Evolutionary conservation across 2,888 invertebrate genomes (phyloP), one percentile per base, ranked within the genome.

Genomic region (Spilosoma lubricipeda): DNA sequence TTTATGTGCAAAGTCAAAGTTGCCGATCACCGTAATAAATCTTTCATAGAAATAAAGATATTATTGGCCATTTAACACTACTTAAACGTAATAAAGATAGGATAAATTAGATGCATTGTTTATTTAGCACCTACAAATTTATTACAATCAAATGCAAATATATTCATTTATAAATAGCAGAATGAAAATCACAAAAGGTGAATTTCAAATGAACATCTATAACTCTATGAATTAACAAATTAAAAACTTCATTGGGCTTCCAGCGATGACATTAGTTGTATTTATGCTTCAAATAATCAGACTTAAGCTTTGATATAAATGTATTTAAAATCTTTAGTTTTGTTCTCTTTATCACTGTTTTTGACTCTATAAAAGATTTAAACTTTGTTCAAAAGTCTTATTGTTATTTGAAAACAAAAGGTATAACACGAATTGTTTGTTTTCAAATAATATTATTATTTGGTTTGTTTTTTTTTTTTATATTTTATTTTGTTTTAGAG

Each of bases 121-220:
- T 63, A 52, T 65, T 71, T 27, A 23, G 30, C 18, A 20, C 18
- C n/a, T 39, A 18, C 67, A 70, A 78, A 81, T 80, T 83, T 82
- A 81, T 85, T 73, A 71, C 72, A 79, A 81, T 78, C 45, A 65
- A 74, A 84, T 84, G 82, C 73, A 71, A 84, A 84, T 84, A 27
- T 79, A 85, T 84, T 83, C 84, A 77, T 75, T 82, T 72, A 75
- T 76, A 77, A 82, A 82, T 83, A 74, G 77, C 73, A 45, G 70
- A 75, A 69, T 72, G 72, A 72, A 72, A 56, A n/a, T 52, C 71
- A 71, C 80, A 63, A 80, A 81, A 78, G 84, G 80, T n/a, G n/a
- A n/a, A 80, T 85, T 75, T 73, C 67, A 74, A 71, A 69, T 42
- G 66, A 77, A 52, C 74, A 77, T 73, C 79, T 80, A 78, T 75